Evolutionary conservation across 2,888 invertebrate genomes (phyloP), one percentile per base, ranked within the genome.

Genomic region (Coleophora flavipennella): DNA sequence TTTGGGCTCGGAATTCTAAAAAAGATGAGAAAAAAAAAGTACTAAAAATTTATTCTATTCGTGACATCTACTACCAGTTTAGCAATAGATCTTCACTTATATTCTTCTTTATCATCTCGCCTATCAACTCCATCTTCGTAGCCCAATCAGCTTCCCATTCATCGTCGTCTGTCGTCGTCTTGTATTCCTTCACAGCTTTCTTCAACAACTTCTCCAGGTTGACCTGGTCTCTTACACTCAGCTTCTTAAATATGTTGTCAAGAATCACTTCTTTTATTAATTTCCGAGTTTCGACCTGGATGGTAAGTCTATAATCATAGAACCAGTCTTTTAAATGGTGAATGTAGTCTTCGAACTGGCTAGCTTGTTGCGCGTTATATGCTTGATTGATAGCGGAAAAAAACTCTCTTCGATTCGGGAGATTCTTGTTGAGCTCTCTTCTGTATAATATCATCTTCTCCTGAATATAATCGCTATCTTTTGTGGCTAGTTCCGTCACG

Each of bases 321-420:
- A 50, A 57, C 42, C 49, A 63, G 31, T 55, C 44, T 37, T 38
- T 44, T 25, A 63, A 45, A 29, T 59, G 51, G 33, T 54, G 39
- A 26, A 74, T 43, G 36, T 77, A 79, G 42, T 76, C 67, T 0
- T 57, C 50, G 20, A 79, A 76, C 1, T 44, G 13, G 10, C 55
- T 33, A 8, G 53, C 55, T 41, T 79, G 59, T 39, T 46, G 45
- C 13, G 60, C 34, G 13, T 62, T 71, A 33, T 70, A 72, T 8
- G 60, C 44, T 1, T 54, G 45, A 36, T 72, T 61, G 50, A 79
- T 67, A 2, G 58, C 50, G n/a, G 58, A 33, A 10, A 79, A 36
- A 39, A 80, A 79, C 1, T 44, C 50, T 1, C 28, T 46, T 39
- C 52, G 48, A 4, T 40, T 33, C 0, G 57, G 56, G 10, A 48